These are phyloP conservation scores for Venusia cambrica DNA, from an alignment of 2,888 invertebrate species.

Conservation along the genomic window DNA sequence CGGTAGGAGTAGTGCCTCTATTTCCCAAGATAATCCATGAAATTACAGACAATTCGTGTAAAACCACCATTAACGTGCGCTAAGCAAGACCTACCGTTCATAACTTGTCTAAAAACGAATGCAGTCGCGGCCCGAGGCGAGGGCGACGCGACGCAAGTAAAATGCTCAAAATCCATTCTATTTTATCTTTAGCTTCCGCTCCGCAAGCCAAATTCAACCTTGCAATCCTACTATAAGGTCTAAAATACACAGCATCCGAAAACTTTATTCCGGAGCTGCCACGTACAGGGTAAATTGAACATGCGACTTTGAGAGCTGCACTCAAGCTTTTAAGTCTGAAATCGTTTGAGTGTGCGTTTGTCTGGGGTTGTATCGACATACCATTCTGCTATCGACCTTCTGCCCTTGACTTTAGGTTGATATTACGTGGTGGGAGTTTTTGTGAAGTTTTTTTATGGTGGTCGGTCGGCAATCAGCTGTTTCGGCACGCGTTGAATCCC, in stretches of 20 bases:
- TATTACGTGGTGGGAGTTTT: constrained; percentile 35
- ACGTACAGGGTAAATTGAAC: constrained; percentile 44
- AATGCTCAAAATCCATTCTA: constrained; percentile 77
- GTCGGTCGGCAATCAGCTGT: constrained; percentile 76
- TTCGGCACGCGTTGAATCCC: constrained; percentile 68
- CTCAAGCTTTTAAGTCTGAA: constrained; percentile 43
- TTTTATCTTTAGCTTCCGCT: constrained; percentile 63
- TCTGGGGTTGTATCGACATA: constrained; percentile 51
- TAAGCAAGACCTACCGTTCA: constrained; percentile 29
- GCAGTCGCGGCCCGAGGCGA: constrained; percentile 35
- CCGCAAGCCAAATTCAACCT: constrained; percentile 34
- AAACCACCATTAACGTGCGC: constrained; percentile 24
- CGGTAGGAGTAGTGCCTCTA: constrained; percentile 4
- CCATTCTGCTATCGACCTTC: constrained; percentile 39
- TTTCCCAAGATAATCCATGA: constrained; percentile 15
- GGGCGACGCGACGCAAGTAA: constrained; percentile 54
- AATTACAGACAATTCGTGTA: constrained; percentile 24
- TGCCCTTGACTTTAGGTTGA: constrained; percentile 24
- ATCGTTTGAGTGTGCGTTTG: constrained; percentile 41
- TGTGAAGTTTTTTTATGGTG: constrained; percentile 68
- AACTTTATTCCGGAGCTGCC: constrained; percentile 56
- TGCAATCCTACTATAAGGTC: constrained; percentile 31
- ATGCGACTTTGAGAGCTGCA: constrained; percentile 47
- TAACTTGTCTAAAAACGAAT: constrained; percentile 34
- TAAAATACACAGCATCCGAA: constrained; percentile 28